phyloP scores from a whole-genome alignment of 2,797 vertebrate genomes.

The Xenops minutus region DNA sequence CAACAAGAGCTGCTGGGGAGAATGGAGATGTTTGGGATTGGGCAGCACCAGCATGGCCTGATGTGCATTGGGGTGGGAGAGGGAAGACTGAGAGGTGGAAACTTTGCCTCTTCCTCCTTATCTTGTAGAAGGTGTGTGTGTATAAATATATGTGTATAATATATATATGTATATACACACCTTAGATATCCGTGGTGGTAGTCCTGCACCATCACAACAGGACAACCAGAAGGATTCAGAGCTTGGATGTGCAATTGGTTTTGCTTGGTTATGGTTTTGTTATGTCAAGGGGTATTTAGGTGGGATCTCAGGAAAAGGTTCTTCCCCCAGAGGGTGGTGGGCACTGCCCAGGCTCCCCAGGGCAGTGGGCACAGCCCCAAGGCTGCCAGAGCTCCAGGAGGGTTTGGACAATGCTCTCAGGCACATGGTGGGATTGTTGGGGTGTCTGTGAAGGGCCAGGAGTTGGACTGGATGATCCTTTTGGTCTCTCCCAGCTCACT shows the following conservation, averaged over 20 bases:
- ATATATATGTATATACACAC: accelerated
- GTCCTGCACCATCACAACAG: accelerated
- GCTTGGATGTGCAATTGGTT: accelerated
- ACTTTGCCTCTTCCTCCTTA: background rate
- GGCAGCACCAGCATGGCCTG: accelerated
- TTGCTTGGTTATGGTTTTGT: background rate
- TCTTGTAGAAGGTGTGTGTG: background rate
- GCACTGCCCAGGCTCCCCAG: background rate
- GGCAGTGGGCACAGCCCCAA: background rate
- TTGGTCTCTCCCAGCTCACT: background rate
- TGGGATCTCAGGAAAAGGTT: background rate
- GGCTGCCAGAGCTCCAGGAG: background rate
- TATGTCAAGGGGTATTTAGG: background rate
- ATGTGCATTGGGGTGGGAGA: accelerated
- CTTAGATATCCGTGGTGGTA: accelerated
- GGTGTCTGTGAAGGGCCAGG: background rate
- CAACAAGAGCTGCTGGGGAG: background rate
- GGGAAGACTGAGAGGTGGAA: background rate
- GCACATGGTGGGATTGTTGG: background rate
- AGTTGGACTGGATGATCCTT: background rate
- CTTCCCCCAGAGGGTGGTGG: background rate
- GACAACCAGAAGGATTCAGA: background rate
- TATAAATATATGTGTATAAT: too few relatives aligned
- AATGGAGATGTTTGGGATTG: accelerated
- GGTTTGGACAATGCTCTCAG: too few relatives aligned